Conservation (phyloP, 2,113 vertebrate genomes). For the Morone chrysops region DNA sequence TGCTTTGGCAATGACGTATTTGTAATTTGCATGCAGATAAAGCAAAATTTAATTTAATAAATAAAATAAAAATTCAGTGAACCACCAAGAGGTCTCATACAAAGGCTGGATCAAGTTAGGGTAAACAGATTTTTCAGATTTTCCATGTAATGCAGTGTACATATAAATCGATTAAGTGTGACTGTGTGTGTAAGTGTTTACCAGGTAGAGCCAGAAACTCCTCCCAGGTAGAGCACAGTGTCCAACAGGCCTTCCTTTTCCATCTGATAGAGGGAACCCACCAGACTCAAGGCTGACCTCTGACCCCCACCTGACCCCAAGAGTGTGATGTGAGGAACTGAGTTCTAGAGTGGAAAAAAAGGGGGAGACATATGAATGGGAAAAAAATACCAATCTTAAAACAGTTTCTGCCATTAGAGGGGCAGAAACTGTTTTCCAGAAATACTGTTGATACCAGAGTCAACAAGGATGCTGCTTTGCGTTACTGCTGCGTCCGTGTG, state of each 20-base stretch:
- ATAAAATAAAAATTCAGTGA: neutral
- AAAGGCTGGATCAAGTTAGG: neutral
- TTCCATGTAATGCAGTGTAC: neutral
- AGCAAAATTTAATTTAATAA: too few species aligned
- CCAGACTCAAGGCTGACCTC: conserved; percentile 69
- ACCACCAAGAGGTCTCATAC: neutral
- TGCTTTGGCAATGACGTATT: too few species aligned
- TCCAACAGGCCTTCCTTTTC: conserved; percentile 68
- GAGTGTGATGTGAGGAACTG: conserved; percentile 69
- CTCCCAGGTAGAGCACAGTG: conserved; percentile 72
- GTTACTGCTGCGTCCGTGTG: too few species aligned
- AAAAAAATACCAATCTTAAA: neutral
- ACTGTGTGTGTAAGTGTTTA: conserved; percentile 2
- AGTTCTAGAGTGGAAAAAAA: conserved; percentile 23
- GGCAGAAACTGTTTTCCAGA: neutral
- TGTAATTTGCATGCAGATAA: too few species aligned
- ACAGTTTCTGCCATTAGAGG: neutral
- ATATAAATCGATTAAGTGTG: neutral
- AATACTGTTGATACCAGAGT: neutral
- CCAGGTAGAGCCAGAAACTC: conserved; percentile 79
- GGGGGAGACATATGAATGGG: neutral
- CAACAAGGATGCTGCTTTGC: too few species aligned
- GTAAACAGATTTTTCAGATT: neutral
- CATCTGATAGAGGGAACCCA: conserved; percentile 73
- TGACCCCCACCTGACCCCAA: conserved; percentile 78